These are phyloP conservation scores for Luidia sarsii DNA, from an alignment of 53 echinoderm and acorn worm genomes.

Conservation along the genomic window DNA sequence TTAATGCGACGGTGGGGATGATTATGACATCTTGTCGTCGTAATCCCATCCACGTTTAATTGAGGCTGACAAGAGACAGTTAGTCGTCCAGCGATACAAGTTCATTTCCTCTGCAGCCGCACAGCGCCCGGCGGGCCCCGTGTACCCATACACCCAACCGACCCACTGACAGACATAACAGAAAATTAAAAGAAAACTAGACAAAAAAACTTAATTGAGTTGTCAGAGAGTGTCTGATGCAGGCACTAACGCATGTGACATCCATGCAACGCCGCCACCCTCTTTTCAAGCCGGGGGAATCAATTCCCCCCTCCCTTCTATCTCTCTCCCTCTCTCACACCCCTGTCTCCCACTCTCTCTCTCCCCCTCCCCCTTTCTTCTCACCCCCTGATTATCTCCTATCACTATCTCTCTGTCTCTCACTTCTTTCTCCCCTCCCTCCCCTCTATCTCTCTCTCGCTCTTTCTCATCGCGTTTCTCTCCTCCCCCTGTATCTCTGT, in stretches of 20 bases:
- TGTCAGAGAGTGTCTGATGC: not conserved
- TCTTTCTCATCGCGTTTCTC: too few species aligned
- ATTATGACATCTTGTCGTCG: too few species aligned
- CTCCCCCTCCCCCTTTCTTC: not conserved
- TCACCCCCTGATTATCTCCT: too few species aligned
- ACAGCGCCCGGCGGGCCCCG: not conserved
- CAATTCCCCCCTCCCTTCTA: not conserved
- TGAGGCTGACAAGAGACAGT: too few species aligned
- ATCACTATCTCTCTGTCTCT: too few species aligned
- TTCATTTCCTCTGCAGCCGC: too few species aligned
- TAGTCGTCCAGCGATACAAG: too few species aligned
- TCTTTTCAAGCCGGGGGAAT: constrained; percentile 22
- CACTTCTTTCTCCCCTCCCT: not conserved
- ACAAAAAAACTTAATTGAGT: not conserved
- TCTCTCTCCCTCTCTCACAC: not conserved
- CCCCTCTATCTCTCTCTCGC: constrained; percentile 5
- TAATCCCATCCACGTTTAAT: too few species aligned
- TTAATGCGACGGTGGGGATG: too few species aligned
- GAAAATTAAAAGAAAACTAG: not conserved
- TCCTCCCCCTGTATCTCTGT: too few species aligned
- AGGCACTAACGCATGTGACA: not conserved
- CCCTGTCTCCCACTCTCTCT: too few species aligned
- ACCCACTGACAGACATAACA: not conserved
- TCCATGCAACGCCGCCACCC: constrained; percentile 22
- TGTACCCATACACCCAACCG: not conserved